These are phyloP conservation scores for Hippocampus abdominalis DNA, from an alignment of 2,113 vertebrate species.

Conservation along the genomic window DNA sequence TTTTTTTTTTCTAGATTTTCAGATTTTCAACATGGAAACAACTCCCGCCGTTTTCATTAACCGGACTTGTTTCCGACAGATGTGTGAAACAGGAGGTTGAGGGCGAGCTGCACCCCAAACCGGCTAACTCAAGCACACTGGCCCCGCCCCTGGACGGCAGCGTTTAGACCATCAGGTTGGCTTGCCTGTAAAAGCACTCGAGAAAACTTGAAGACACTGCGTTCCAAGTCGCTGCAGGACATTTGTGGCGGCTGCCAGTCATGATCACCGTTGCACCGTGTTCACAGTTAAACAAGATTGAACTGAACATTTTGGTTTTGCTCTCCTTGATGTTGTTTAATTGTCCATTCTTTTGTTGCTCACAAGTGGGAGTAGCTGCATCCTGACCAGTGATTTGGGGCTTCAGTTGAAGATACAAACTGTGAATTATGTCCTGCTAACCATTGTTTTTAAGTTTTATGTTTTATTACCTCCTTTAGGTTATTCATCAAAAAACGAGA, in stretches of 20 bases:
- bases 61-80: constrained; percentile 46
- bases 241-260: constrained; percentile 64
- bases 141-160: constrained; percentile 88
- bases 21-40: background rate
- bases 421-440: constrained; percentile 55
- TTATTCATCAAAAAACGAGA: constrained; percentile 42
- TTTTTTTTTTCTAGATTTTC: background rate
- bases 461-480: constrained; percentile 5
- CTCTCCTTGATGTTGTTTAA: constrained; percentile 68
- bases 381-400: constrained; percentile 79
- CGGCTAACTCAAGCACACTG: constrained; percentile 84
- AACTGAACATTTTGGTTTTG: constrained; percentile 45
- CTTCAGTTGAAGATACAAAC: constrained; percentile 50
- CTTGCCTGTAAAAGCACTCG: constrained; percentile 80
- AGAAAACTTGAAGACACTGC: constrained; percentile 85
- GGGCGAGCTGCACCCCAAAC: constrained; percentile 79
- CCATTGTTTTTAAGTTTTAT: constrained; percentile 57
- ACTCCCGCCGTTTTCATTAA: background rate
- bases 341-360: constrained; percentile 57
- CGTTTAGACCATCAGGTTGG: constrained; percentile 71
- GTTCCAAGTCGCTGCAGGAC: constrained; percentile 75
- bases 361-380: constrained; percentile 66
- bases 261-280: constrained; percentile 72
- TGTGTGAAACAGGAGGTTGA: constrained; percentile 86
- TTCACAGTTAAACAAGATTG: constrained; percentile 73